phyloP scores from a whole-genome alignment of 2,888 invertebrate genomes.

The Ornithoptera alexandrae region DNA sequence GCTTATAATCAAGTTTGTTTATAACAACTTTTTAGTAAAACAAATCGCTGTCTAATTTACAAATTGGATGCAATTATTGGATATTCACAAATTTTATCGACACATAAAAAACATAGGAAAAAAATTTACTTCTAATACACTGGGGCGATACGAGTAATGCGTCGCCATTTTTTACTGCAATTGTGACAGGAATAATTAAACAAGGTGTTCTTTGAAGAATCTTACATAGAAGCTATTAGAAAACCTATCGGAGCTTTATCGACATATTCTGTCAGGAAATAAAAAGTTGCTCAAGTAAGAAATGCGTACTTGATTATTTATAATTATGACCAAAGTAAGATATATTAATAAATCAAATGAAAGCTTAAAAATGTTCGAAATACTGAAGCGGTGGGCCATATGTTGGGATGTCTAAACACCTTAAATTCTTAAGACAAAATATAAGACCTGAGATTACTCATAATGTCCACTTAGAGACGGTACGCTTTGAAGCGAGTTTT shows the following conservation, averaged over 20 bases:
- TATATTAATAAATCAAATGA: not conserved
- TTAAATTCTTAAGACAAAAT: slow-evolving; percentile 25
- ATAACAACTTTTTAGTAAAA: no score
- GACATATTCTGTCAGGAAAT: slow-evolving; percentile 7
- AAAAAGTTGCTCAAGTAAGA: not conserved
- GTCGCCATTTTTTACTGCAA: slow-evolving; percentile 15
- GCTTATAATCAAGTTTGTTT: no score
- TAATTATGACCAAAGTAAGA: not conserved
- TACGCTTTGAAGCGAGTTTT: slow-evolving; percentile 27
- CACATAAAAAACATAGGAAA: not conserved
- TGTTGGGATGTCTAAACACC: slow-evolving; percentile 16
- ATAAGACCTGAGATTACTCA: slow-evolving; percentile 24
- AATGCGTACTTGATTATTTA: not conserved
- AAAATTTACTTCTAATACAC: slow-evolving; percentile 1
- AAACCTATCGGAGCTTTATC: slow-evolving; percentile 10
- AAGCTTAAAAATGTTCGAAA: not conserved
- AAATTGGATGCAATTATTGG: not conserved
- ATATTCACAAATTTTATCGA: not conserved
- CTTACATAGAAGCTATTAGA: slow-evolving; percentile 15
- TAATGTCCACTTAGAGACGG: slow-evolving; percentile 26
- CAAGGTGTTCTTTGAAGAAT: slow-evolving; percentile 13
- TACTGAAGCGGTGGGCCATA: not conserved
- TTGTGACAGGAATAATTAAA: slow-evolving; percentile 9
- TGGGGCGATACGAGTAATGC: not conserved
- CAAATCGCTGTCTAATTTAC: no score